These are phyloP conservation scores for Eutrigla gurnardus DNA, from an alignment of 2,797 vertebrate species.

Conservation along the genomic window DNA sequence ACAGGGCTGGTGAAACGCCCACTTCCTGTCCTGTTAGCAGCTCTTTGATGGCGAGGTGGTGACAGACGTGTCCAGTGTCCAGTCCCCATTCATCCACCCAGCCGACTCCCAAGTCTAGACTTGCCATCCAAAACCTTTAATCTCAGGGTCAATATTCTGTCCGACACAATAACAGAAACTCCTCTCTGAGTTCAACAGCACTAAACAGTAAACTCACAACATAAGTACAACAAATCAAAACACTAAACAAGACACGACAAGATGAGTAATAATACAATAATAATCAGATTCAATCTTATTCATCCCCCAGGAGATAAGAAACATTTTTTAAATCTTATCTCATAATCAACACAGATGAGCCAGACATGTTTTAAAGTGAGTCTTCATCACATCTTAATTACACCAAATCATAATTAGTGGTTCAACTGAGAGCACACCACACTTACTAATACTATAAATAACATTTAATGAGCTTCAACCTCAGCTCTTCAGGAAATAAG, in stretches of 20 bases:
- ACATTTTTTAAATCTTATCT: no score
- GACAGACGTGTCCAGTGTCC: slow-evolving; percentile 4
- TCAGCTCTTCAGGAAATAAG: not conserved
- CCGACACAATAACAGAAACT: no score
- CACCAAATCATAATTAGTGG: slow-evolving; percentile 25
- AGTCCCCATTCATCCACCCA: slow-evolving; percentile 12
- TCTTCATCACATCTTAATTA: slow-evolving; percentile 4
- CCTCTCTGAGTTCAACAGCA: no score
- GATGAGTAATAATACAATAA: no score
- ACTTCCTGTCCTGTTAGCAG: slow-evolving; percentile 12
- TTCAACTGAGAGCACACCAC: slow-evolving; percentile 10
- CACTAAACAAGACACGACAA: no score
- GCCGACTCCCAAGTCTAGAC: not conserved
- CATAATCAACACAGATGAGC: not conserved
- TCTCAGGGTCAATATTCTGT: not conserved
- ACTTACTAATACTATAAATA: slow-evolving; percentile 11
- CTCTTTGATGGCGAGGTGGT: slow-evolving; percentile 12
- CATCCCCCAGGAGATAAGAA: no score
- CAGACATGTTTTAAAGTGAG: slow-evolving; percentile 3
- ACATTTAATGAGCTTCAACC: not conserved
- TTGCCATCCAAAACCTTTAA: slow-evolving; percentile 17
- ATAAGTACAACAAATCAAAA: no score
- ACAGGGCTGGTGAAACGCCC: not conserved
- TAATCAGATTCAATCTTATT: no score
- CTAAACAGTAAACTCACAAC: no score